Percentiles rank a stretch among this genome's conserved stretches.
Conservation (phyloP, 2,113 vertebrate species). For the Chrysochloris asiatica region DNA sequence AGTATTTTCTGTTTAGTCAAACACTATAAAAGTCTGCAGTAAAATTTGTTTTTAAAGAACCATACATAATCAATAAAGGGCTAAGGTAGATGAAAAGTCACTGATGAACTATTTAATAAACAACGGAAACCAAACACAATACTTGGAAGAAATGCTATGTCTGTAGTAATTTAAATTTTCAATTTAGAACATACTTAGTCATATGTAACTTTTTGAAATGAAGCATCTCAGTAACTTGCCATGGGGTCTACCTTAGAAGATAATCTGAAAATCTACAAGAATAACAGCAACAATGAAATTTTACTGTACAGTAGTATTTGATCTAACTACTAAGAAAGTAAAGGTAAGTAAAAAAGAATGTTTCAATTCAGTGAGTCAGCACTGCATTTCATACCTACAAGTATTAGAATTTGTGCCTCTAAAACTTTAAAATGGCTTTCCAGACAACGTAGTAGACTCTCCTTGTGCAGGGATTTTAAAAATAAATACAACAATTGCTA, state of each 20-base stretch:
- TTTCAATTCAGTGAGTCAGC: constrained; percentile 5
- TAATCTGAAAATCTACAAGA: constrained; percentile 69
- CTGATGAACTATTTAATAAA: constrained; percentile 44
- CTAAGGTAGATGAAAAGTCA: constrained; percentile 49
- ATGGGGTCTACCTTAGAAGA: constrained; percentile 46
- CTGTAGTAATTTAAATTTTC: constrained; percentile 67
- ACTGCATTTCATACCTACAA: not conserved
- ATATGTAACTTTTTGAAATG: constrained; percentile 61
- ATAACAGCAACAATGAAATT: not conserved
- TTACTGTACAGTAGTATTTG: not conserved
- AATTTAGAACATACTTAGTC: constrained; percentile 59
- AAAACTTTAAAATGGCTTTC: constrained; percentile 8
- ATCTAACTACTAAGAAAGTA: constrained; percentile 45
- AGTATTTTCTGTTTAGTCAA: constrained; percentile 33
- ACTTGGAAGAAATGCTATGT: constrained; percentile 62
- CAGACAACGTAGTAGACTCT: not conserved
- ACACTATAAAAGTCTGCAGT: constrained; percentile 12
- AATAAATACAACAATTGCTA: not conserved
- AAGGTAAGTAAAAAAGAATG: constrained; percentile 17
- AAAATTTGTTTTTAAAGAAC: constrained; percentile 22
- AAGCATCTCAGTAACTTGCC: constrained; percentile 66
- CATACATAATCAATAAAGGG: constrained; percentile 52
- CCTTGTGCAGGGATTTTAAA: too few species aligned
- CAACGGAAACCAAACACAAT: constrained; percentile 65
- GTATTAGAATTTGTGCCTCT: not conserved